Conservation (phyloP, 1,140 invertebrate species). For the Adoxophyes honmai region DNA sequence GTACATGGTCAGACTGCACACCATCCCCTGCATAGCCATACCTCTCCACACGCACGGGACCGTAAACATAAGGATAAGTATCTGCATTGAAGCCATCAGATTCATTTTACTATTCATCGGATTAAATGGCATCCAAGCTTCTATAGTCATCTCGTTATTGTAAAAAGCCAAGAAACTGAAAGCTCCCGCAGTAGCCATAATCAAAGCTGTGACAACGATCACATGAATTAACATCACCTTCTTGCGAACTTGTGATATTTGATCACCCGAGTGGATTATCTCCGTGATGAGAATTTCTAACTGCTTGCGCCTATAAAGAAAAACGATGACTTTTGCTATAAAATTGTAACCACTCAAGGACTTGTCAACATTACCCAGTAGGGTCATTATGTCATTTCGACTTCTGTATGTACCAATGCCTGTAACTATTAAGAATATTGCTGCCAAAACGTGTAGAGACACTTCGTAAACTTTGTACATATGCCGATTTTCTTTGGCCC, state of each 20-base stretch:
- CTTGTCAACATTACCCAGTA: constrained; percentile 53
- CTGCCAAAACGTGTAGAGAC: constrained; percentile 32
- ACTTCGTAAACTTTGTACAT: constrained; percentile 48
- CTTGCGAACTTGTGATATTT: constrained; percentile 33
- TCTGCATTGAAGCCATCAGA: constrained; percentile 38
- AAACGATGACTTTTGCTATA: constrained; percentile 45
- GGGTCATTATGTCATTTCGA: constrained; percentile 31
- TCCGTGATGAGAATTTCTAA: constrained; percentile 39
- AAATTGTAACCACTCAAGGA: constrained; percentile 49
- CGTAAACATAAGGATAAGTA: constrained; percentile 36
- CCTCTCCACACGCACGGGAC: constrained; percentile 45
- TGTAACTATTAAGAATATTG: constrained; percentile 41
- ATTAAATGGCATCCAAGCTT: constrained; percentile 62
- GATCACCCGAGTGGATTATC: constrained; percentile 51
- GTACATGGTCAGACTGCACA: constrained; percentile 59
- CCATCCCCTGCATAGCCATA: constrained; percentile 51
- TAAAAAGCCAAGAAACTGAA: constrained; percentile 42
- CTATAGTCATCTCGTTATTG: constrained; percentile 46
- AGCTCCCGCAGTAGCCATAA: constrained; percentile 25
- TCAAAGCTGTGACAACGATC: constrained; percentile 34
- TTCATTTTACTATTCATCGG: constrained; percentile 38
- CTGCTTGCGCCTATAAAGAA: constrained; percentile 38
- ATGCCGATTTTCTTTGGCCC: constrained; percentile 18
- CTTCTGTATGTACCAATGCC: constrained; percentile 45
- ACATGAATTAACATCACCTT: constrained; percentile 43